phyloP scores from a whole-genome alignment of 1,140 invertebrate species.

The Latrodectus geometricus region DNA sequence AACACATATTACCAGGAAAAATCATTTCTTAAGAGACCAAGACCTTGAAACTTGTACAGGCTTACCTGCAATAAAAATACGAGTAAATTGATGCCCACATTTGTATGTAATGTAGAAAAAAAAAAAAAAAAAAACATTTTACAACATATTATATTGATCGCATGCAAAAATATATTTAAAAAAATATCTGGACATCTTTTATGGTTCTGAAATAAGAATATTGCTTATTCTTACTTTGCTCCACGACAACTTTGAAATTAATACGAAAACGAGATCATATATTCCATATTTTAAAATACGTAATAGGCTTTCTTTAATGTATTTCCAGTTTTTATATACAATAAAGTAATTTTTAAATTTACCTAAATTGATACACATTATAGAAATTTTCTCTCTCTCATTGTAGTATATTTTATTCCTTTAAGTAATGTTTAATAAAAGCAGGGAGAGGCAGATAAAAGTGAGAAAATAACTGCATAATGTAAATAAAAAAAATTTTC shows the following conservation, averaged over 20 bases:
- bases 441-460: no score
- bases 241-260: neutral
- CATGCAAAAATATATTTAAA: neutral
- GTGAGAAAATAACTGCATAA: no score
- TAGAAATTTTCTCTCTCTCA: no score
- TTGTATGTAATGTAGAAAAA: neutral
- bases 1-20: neutral
- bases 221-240: neutral
- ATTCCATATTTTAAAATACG: no score
- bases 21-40: slow-evolving; percentile 43
- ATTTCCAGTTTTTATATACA: no score
- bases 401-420: no score
- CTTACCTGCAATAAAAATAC: slow-evolving; percentile 17
- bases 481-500: no score
- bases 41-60: slow-evolving; percentile 39
- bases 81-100: neutral
- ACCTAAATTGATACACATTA: no score
- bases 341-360: no score
- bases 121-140: neutral
- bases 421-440: no score
- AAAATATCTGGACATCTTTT: neutral
- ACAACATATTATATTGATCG: neutral
- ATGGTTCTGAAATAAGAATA: neutral
- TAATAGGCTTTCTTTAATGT: no score
- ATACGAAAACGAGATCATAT: neutral